These are phyloP conservation scores for Tenthredo mesomela DNA, from an alignment of 2,888 invertebrate genomes.

Conservation along the genomic window DNA sequence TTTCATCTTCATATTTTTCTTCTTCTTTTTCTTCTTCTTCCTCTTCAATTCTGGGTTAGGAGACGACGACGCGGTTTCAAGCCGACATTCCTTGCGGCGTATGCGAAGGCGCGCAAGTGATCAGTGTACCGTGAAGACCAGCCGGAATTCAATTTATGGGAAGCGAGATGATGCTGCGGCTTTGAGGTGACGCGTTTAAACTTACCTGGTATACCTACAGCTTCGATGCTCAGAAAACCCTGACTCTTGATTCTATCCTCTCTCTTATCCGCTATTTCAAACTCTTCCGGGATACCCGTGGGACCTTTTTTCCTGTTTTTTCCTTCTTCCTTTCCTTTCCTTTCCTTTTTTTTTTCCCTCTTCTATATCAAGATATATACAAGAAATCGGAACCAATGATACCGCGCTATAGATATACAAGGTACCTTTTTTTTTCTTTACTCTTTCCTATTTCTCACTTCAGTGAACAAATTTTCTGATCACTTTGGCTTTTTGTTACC, in stretches of 20 bases:
- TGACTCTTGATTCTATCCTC: conserved; percentile 15
- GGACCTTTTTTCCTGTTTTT: conserved; percentile 26
- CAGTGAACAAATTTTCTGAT: conserved; percentile 8
- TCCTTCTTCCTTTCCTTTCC: background rate
- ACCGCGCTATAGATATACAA: background rate
- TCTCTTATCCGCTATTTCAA: conserved; percentile 18
- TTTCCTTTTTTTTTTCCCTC: background rate
- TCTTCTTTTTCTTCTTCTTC: background rate
- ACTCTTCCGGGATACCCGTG: conserved; percentile 48
- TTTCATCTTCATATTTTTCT: no score
- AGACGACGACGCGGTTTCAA: background rate
- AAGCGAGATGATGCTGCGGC: conserved; percentile 47
- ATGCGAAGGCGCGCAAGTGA: conserved; percentile 35
- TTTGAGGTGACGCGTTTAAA: conserved; percentile 48
- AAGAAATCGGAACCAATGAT: conserved; percentile 38
- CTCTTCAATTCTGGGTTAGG: background rate
- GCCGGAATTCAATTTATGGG: conserved; percentile 50
- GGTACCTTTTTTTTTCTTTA: background rate
- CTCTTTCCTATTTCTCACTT: conserved; percentile 5
- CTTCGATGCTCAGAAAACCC: background rate
- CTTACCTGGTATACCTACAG: background rate
- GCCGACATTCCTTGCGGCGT: conserved; percentile 29
- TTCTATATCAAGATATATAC: background rate
- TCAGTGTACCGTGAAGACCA: conserved; percentile 48
- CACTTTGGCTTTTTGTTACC: background rate